Evolutionary conservation across 1,140 invertebrate genomes (phyloP).

Genomic region (Drosophila pectinifera): DNA sequence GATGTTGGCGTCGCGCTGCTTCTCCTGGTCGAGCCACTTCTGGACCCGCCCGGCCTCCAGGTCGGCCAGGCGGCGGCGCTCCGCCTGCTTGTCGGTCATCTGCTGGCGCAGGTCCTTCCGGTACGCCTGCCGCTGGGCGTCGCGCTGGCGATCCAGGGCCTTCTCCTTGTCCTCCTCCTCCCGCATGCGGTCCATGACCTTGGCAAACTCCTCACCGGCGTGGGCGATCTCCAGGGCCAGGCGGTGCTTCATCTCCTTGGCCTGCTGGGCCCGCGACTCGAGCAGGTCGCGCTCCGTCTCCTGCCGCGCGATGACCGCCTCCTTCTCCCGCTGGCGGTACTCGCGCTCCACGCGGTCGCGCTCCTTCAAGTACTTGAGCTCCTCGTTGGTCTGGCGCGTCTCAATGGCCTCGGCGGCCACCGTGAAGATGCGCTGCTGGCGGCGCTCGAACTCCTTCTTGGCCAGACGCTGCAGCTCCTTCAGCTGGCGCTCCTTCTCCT

Average conservation of each 20-base stretch:
- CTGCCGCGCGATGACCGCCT: conserved; percentile 85
- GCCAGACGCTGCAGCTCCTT: conserved; percentile 83
- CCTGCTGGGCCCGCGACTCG: conserved; percentile 85
- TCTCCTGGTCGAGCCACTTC: conserved; percentile 86
- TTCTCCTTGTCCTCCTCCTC: conserved; percentile 85
- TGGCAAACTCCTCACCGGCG: conserved; percentile 87
- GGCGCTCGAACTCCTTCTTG: conserved; percentile 85
- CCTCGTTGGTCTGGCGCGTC: conserved; percentile 85
- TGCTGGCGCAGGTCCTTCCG: conserved; percentile 83
- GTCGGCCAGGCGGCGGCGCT: conserved; percentile 85
- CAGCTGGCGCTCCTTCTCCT: conserved; percentile 86
- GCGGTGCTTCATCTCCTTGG: conserved; percentile 84
- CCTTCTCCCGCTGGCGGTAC: conserved; percentile 86
- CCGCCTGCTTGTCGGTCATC: conserved; percentile 88
- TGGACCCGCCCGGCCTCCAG: conserved; percentile 86
- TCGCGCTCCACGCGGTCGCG: conserved; percentile 87
- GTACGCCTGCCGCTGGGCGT: conserved; percentile 60
- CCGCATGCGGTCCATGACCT: conserved; percentile 85
- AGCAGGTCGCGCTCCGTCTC: conserved; percentile 86
- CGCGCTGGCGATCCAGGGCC: conserved; percentile 76
- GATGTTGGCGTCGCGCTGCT: conserved; percentile 86
- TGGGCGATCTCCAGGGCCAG: conserved; percentile 88
- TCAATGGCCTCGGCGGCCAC: conserved; percentile 84
- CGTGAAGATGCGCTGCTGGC: conserved; percentile 85
- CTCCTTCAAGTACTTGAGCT: conserved; percentile 86